Percentiles rank a stretch among this genome's conserved stretches.
phyloP scores from a whole-genome alignment of 1,140 invertebrate species.

The Lepidostoma basale region DNA sequence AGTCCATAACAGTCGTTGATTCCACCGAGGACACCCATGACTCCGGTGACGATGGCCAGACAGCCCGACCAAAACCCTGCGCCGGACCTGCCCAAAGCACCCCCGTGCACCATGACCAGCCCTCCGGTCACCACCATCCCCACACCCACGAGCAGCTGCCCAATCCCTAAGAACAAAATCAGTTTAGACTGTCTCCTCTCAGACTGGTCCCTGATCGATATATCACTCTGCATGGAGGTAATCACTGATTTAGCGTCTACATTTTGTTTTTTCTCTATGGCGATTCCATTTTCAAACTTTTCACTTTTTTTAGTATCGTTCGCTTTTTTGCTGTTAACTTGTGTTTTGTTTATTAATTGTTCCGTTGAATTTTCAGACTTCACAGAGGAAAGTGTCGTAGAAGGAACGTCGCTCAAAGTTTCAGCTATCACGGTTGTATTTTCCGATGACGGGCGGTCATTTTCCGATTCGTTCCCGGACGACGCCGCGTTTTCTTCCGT shows the following conservation, averaged over 20 bases:
- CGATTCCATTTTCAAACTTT: conserved; percentile 26
- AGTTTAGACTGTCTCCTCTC: conserved; percentile 47
- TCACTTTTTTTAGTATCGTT: conserved; percentile 48
- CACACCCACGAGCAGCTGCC: conserved; percentile 63
- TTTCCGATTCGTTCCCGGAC: conserved; percentile 43
- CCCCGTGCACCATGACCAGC: conserved; percentile 62
- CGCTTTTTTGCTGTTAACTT: conserved; percentile 55
- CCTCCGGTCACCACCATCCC: conserved; percentile 64
- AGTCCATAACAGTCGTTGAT: conserved; percentile 64
- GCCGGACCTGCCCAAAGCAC: conserved; percentile 63
- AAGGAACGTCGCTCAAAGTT: conserved; percentile 47
- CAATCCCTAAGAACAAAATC: conserved; percentile 61
- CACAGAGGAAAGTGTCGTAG: conserved; percentile 56
- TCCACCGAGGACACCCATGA: conserved; percentile 63
- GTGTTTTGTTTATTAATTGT: conserved; percentile 63
- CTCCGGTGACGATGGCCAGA: conserved; percentile 62
- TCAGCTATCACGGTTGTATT: conserved; percentile 50
- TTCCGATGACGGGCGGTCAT: conserved; percentile 43
- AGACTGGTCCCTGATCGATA: conserved; percentile 38
- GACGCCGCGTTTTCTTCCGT: conserved; percentile 36
- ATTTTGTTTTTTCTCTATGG: conserved; percentile 38
- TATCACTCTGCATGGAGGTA: conserved; percentile 50
- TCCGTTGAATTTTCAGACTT: conserved; percentile 62
- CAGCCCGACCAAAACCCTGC: conserved; percentile 68
- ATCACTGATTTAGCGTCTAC: conserved; percentile 51